These are phyloP conservation scores for Tenebrio molitor DNA, from an alignment of 1,140 invertebrate species.

Conservation along the genomic window DNA sequence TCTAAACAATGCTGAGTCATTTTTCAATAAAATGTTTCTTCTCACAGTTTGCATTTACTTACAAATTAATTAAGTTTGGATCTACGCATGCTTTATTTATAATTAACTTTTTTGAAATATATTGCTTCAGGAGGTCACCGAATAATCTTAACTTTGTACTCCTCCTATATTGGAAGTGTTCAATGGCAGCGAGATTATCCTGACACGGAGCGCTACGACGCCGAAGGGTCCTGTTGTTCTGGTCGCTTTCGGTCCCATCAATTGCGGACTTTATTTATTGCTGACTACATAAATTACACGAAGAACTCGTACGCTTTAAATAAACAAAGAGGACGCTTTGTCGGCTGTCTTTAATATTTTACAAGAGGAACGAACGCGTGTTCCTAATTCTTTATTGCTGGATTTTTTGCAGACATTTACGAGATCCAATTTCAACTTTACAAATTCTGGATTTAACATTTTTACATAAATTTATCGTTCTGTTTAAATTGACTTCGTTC, in stretches of 20 bases:
- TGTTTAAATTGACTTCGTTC: background rate
- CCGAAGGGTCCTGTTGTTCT: conserved; percentile 12
- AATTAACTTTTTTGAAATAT: too few species aligned
- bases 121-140: too few species aligned
- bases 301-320: conserved; percentile 21
- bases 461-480: conserved; percentile 5
- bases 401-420: conserved; percentile 32
- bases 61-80: too few species aligned
- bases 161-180: background rate
- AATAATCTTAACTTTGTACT: conserved; percentile 11
- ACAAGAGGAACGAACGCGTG: conserved; percentile 4
- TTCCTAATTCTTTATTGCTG: conserved; percentile 26
- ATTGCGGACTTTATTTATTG: conserved; percentile 36
- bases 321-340: conserved; percentile 35
- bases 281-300: conserved; percentile 26
- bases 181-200: conserved; percentile 10
- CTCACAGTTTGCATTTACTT: too few species aligned
- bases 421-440: conserved; percentile 22
- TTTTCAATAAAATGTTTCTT: too few species aligned
- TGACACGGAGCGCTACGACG: conserved; percentile 26
- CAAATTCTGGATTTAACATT: background rate
- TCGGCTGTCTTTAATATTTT: conserved; percentile 35
- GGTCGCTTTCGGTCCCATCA: conserved; percentile 21
- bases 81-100: background rate
- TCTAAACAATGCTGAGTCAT: too few species aligned